Evolutionary conservation across 2,113 vertebrate genomes (phyloP).

Genomic region (Anseranas semipalmata): DNA sequence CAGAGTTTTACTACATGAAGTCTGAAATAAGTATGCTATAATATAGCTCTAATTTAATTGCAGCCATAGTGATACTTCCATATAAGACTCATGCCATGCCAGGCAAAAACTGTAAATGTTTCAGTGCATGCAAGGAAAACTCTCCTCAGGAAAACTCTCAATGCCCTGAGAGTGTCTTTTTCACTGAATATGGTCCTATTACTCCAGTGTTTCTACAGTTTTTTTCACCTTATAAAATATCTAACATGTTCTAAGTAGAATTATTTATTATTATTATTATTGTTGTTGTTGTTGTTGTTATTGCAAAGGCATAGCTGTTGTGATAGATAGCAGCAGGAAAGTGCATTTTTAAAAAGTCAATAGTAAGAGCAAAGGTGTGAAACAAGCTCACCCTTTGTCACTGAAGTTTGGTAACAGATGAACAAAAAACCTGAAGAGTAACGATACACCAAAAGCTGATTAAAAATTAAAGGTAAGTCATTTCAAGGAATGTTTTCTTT

Average conservation of each 20-base stretch:
- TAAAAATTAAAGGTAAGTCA: background rate
- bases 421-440: background rate
- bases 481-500: background rate
- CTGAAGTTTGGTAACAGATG: background rate
- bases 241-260: background rate
- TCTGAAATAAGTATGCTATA: background rate
- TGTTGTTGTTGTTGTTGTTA: background rate
- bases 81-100: background rate
- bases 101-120: background rate
- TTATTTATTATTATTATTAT: background rate
- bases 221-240: background rate
- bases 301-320: background rate
- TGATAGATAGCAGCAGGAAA: background rate
- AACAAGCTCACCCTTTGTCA: slow-evolving; percentile 1
- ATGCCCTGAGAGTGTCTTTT: background rate
- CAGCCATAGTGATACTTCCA: background rate
- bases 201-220: background rate
- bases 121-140: background rate
- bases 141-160: too few species aligned
- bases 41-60: background rate
- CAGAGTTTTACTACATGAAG: background rate
- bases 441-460: background rate
- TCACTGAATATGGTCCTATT: background rate
- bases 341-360: slow-evolving; percentile 22
- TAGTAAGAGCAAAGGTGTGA: slow-evolving; percentile 20